phyloP scores from a whole-genome alignment of 1,140 invertebrate genomes.

The Sipha flava region DNA sequence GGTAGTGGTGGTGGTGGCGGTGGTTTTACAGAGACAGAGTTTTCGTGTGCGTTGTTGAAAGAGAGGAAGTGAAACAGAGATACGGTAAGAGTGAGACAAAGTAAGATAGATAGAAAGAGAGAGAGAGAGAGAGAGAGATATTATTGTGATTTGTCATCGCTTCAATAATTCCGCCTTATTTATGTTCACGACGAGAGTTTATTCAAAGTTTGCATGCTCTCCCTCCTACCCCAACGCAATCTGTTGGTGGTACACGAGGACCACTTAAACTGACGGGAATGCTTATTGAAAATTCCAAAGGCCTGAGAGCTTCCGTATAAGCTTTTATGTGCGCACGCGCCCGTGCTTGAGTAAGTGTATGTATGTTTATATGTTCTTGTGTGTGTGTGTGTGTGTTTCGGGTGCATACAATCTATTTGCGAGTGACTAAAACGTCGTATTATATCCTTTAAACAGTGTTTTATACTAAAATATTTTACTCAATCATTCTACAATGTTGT shows the following conservation, averaged over 20 bases:
- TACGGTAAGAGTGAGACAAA: too few species aligned
- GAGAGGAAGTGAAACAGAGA: too few species aligned
- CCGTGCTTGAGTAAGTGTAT: not conserved
- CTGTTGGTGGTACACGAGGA: not conserved
- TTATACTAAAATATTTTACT: not conserved
- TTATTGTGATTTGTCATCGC: constrained; percentile 25
- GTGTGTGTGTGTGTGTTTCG: not conserved
- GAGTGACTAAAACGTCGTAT: not conserved
- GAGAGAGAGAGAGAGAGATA: not conserved
- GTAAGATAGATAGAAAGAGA: too few species aligned
- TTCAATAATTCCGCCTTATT: constrained; percentile 27
- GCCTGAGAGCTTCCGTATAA: not conserved
- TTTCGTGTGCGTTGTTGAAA: not conserved
- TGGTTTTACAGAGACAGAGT: not conserved
- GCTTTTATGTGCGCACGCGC: not conserved
- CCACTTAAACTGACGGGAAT: constrained; percentile 5
- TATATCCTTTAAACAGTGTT: not conserved
- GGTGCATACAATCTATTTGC: not conserved
- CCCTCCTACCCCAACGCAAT: not conserved
- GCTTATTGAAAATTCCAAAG: constrained; percentile 8
- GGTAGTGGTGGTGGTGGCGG: not conserved
- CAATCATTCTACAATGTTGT: not conserved
- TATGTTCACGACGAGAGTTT: constrained; percentile 20
- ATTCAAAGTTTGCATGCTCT: constrained; percentile 2
- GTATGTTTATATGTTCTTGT: not conserved